Evolutionary conservation across 1,140 invertebrate genomes (phyloP).

Genomic region (Littorina saxatilis): DNA sequence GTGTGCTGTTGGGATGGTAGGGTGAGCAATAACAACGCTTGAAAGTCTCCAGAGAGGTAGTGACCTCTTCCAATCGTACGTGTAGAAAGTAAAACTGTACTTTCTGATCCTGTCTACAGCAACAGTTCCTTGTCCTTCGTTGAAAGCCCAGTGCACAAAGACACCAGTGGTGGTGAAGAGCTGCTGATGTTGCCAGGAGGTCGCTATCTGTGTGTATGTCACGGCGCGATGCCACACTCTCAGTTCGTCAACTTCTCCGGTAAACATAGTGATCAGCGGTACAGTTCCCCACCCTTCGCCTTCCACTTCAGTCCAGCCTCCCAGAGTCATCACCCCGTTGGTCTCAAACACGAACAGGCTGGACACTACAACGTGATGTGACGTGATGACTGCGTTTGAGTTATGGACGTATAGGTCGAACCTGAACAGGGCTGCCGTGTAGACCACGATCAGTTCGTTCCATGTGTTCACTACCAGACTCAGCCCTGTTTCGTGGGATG

Average conservation of each 20-base stretch:
- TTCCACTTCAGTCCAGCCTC: conserved; percentile 27
- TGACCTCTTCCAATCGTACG: conserved; percentile 24
- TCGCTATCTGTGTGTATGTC: conserved; percentile 40
- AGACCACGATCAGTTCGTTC: conserved; percentile 36
- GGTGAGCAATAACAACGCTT: background rate
- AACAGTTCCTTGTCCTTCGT: conserved; percentile 51
- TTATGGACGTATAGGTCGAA: conserved; percentile 30
- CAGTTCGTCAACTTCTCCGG: conserved; percentile 55
- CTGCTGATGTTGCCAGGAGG: conserved; percentile 20
- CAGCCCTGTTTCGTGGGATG: conserved; percentile 44
- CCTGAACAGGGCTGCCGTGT: conserved; percentile 27
- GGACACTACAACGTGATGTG: background rate
- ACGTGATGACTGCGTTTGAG: background rate
- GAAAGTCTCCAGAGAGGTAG: conserved; percentile 11
- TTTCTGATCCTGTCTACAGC: conserved; percentile 36
- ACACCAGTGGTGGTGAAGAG: conserved; percentile 13
- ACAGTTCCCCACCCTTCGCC: background rate
- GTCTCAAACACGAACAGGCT: conserved; percentile 25
- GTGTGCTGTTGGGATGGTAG: conserved; percentile 11
- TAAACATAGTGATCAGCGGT: conserved; percentile 26
- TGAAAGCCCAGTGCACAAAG: conserved; percentile 51
- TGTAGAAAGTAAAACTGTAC: conserved; percentile 41
- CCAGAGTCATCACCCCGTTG: conserved; percentile 31
- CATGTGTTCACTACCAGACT: conserved; percentile 34
- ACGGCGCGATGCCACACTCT: conserved; percentile 49